These are phyloP conservation scores for Xestoiulus laeticollis DNA, from an alignment of 2,888 invertebrate genomes.

Conservation along the genomic window DNA sequence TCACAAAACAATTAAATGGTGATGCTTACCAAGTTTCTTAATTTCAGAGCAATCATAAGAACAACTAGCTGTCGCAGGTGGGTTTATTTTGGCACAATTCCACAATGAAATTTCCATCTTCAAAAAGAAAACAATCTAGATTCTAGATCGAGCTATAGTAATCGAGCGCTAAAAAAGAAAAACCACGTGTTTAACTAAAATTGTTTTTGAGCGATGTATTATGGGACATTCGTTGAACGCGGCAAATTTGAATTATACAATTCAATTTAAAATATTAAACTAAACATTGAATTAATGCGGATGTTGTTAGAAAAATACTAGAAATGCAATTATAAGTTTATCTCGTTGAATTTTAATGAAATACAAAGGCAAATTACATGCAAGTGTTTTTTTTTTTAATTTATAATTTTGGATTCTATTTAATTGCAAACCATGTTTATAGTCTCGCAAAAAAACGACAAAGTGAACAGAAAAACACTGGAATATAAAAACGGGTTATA, in stretches of 20 bases:
- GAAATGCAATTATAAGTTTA: neutral
- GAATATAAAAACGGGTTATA: neutral
- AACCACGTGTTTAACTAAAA: too few relatives aligned
- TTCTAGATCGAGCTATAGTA: too few relatives aligned
- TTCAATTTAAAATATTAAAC: neutral
- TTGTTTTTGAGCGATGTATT: too few relatives aligned
- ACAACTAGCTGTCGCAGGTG: neutral
- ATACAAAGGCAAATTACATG: constrained; percentile 26
- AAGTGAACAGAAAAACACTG: neutral
- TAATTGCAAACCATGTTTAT: neutral
- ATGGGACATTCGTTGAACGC: neutral
- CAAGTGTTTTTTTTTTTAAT: neutral
- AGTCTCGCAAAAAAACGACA: neutral
- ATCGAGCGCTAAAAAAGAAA: too few relatives aligned
- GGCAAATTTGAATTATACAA: neutral
- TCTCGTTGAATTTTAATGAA: constrained; percentile 14
- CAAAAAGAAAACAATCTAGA: neutral
- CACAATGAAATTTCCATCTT: neutral
- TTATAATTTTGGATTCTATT: neutral
- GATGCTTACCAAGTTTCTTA: neutral
- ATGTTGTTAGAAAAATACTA: neutral
- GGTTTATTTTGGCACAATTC: neutral
- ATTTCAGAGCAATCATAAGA: neutral
- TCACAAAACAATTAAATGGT: too few relatives aligned
- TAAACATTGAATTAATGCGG: neutral